Base-by-base conservation (phyloP, 2,888 invertebrate species). In the Mystacides longicornis region DNA sequence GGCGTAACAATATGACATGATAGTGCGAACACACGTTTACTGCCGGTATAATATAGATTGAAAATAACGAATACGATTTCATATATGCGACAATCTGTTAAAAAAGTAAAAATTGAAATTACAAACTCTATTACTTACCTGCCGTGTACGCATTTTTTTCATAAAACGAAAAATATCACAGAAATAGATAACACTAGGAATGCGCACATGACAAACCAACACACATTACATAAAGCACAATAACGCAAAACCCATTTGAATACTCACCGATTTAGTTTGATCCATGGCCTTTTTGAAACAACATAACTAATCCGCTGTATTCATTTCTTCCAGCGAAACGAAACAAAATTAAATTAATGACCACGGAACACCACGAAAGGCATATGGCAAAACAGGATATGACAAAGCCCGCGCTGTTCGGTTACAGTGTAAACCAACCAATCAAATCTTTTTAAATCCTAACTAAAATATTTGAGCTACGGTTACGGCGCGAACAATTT, bases 141-240 rank as follows among this genome's bases (percentile, higher is more conserved):
- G 73, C 68, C 73, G 72, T 74, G 74, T 72, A 73, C 73, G 75
- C 70, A 75, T 72, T 75, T 71, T 67, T 71, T 75, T 76, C 76
- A 76, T 71, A 77, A 77, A 77, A 37, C 3, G 72, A 77, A 76
- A 77, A 72, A 75, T 77, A 75, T 75, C 74, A 75, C 74, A 74
- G 73, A 75, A 77, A 76, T 77, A 77, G 75, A 76, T 72, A 76
- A 75, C 75, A 75, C 73, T 42, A 75, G 74, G 74, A 71, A 74
- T 75, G 72, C 76, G 74, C 77, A 77, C 75, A 77, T 77, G 76
- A 77, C 75, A 77, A 77, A 76, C 76, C 75, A 76, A 75, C 75
- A 75, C 74, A 76, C 76, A 76, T 75, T 73, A 71, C 68, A 66
- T 64, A 67, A 65, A 65, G 67, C 67, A 68, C 67, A 63, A 67